Conservation (phyloP, 2,113 vertebrate species). For the Cariama cristata region DNA sequence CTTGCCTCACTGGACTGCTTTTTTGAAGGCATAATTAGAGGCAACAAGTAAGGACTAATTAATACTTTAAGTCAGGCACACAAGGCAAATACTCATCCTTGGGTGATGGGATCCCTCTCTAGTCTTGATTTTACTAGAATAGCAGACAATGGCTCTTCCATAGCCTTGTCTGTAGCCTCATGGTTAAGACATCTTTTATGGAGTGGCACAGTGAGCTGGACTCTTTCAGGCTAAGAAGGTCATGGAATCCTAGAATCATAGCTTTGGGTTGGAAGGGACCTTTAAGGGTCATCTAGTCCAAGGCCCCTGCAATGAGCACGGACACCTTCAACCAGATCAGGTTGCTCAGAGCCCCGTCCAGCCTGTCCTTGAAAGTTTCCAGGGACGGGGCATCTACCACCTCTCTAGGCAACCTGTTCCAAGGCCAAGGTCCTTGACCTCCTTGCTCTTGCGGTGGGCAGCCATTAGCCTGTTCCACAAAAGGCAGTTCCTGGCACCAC, state of each 20-base stretch:
- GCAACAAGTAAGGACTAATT: not conserved
- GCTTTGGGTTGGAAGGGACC: no score
- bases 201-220: not conserved
- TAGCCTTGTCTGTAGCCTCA: not conserved
- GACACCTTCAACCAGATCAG: no score
- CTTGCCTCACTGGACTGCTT: not conserved
- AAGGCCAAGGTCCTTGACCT: not conserved
- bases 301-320: no score
- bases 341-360: no score
- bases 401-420: no score
- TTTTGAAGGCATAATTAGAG: not conserved
- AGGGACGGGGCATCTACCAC: no score
- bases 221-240: not conserved
- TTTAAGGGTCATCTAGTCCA: no score
- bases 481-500: not conserved
- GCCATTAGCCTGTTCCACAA: not conserved
- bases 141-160: not conserved
- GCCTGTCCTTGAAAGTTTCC: no score
- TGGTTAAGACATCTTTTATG: not conserved
- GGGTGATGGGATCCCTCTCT: not conserved
- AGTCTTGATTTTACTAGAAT: not conserved
- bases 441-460: not conserved
- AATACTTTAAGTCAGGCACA: not conserved
- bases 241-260: no score
- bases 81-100: not conserved